Percentiles rank a stretch among this genome's conserved stretches.
These are phyloP conservation scores for Argyresthia goedartella DNA, from an alignment of 2,888 invertebrate genomes.

Conservation along the genomic window DNA sequence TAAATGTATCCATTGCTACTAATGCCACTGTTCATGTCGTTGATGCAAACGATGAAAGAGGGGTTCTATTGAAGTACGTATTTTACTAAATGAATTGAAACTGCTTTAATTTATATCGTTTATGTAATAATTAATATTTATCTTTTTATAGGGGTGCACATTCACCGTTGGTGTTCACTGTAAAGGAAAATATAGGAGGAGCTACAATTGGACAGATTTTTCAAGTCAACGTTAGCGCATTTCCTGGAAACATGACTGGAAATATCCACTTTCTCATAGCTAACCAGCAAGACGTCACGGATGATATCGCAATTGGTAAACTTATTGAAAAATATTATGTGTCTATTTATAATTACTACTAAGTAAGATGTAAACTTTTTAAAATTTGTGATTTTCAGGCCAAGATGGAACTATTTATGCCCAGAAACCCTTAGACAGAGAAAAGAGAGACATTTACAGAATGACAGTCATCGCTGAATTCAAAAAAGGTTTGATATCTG, in stretches of 20 bases:
- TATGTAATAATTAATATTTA: conserved; percentile 3
- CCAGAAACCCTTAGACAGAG: conserved; percentile 81
- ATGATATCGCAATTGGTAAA: conserved; percentile 81
- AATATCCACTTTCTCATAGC: conserved; percentile 82
- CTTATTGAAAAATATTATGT: background rate
- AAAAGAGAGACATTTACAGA: conserved; percentile 78
- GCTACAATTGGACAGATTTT: conserved; percentile 80
- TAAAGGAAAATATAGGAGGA: conserved; percentile 81
- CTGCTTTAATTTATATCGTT: conserved; percentile 10
- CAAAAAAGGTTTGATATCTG: conserved; percentile 76
- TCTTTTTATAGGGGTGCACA: conserved; percentile 73
- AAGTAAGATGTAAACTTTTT: background rate
- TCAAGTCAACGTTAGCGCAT: conserved; percentile 60
- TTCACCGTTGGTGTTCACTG: conserved; percentile 80
- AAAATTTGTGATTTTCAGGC: conserved; percentile 26
- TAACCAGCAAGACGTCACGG: conserved; percentile 85
- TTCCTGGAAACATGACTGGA: conserved; percentile 37
- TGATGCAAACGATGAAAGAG: conserved; percentile 79
- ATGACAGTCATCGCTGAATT: conserved; percentile 86
- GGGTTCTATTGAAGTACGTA: conserved; percentile 71
- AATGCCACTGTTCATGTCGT: conserved; percentile 89
- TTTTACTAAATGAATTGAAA: conserved; percentile 12
- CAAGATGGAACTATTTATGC: conserved; percentile 85
- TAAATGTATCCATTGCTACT: conserved; percentile 78
- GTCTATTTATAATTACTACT: conserved; percentile 6